Base-by-base conservation (phyloP, 2,113 vertebrate species). In the Danio rerio region DNA sequence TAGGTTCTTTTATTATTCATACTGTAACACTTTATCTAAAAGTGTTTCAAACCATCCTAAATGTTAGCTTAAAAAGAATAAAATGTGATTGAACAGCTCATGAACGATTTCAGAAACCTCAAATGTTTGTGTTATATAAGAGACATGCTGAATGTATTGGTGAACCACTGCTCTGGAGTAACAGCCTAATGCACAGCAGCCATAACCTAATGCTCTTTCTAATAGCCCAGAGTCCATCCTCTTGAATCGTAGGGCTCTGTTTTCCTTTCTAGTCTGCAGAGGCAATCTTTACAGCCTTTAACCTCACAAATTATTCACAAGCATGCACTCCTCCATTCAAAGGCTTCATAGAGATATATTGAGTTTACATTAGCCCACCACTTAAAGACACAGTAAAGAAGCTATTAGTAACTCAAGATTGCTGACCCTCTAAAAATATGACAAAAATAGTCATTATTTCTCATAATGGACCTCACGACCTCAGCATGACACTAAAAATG, bases 221-320 rank as follows among this genome's bases (percentile, higher is more conserved):
- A 62, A 62, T 12, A 73, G 56, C 21, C 7, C 15, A 21, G 55
- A 71, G 20, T 72, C 45, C 12, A 18, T 81, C 21, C 68, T 73
- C 58, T 42, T 81, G 43, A 52, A 61, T 81, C 49, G 40, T 18
- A 21, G 50, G 18, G 6, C 45, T 72, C 79, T 13, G 79, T 20
- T 76, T 74, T 69, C 13, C 9, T 4, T 3, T 68, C 18, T 12
- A 6, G 43, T 74, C 70, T 18, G 45, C 47, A 63, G 9, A 52
- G 43, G 47, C 49, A 75, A 56, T 66, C 43, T 16, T 71, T 45
- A 15, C 49, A 82, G 12, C 71, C 40, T 82, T 68, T 82, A 75
- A 68, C 50, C 40, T 66, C 70, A 45, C 18, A 47, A 55, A 82
- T 76, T 66, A 82, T 82, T 58, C 59, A 76, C 42, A 65, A 68